A percentile compares a stretch with the other conserved stretches of the same genome.
Evolutionary conservation across 2,113 vertebrate genomes (phyloP).

Genomic region (Blennius ocellaris): DNA sequence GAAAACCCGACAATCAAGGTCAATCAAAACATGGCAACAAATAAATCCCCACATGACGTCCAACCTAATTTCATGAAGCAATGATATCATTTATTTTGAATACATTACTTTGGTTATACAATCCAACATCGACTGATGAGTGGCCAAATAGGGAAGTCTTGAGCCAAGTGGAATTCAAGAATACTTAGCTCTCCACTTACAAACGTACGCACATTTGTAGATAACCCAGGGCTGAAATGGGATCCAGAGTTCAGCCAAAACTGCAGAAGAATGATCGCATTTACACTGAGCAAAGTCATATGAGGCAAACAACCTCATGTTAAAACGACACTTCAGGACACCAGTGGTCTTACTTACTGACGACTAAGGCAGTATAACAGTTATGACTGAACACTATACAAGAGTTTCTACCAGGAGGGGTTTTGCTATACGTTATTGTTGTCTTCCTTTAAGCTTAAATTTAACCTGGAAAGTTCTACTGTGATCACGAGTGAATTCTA

Average conservation of each 20-base stretch:
- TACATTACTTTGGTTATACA: background rate
- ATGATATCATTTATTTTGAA: background rate
- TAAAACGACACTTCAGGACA: background rate
- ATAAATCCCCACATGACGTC: background rate
- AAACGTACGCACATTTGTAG: background rate
- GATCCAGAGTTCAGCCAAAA: background rate
- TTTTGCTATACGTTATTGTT: too few relatives aligned
- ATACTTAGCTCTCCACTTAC: background rate
- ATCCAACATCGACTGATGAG: background rate
- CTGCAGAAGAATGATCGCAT: background rate
- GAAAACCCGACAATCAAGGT: background rate
- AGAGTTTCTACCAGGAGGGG: too few relatives aligned
- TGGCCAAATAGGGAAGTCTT: conserved; percentile 7
- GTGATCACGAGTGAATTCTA: too few relatives aligned
- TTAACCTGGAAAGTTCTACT: too few relatives aligned
- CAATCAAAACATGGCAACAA: background rate
- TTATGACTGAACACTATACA: background rate
- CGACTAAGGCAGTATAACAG: background rate
- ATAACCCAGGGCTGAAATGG: background rate
- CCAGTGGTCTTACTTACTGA: background rate
- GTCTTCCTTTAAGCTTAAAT: too few relatives aligned
- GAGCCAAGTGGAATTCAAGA: background rate
- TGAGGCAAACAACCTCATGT: background rate
- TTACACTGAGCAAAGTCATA: too few relatives aligned
- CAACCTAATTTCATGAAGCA: background rate